Conservation (phyloP, 2,797 vertebrate genomes). For the Sarcoramphus papa region DNA sequence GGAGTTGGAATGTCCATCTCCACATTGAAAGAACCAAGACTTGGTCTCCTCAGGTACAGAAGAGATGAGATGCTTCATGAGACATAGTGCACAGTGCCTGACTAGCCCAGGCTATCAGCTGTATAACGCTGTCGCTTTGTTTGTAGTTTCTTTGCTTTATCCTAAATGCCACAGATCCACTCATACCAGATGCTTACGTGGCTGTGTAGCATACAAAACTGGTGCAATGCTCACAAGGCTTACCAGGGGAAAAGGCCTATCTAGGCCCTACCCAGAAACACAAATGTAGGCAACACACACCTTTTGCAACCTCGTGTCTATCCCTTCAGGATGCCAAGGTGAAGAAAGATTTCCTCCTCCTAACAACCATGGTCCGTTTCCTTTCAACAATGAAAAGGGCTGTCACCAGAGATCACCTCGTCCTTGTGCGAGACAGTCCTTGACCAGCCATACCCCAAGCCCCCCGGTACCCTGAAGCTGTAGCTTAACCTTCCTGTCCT, state of each 20-base stretch:
- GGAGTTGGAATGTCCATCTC: background rate
- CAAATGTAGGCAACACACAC: background rate
- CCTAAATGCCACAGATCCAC: background rate
- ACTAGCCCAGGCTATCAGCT: background rate
- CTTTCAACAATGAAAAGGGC: rapidly evolving
- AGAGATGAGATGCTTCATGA: background rate
- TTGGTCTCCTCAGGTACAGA: background rate
- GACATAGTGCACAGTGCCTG: background rate
- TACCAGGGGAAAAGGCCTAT: background rate
- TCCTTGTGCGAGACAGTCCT: background rate
- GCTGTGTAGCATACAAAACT: background rate
- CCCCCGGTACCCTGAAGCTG: background rate
- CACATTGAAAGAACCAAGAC: background rate
- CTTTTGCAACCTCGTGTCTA: background rate
- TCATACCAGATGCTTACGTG: rapidly evolving
- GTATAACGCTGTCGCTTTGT: background rate
- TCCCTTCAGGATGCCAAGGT: background rate
- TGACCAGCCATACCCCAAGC: background rate
- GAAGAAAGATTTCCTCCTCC: background rate
- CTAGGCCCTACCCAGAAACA: background rate
- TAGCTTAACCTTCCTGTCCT: background rate
- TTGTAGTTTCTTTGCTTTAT: background rate
- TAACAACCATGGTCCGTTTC: rapidly evolving
- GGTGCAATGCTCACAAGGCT: background rate
- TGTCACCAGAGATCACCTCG: background rate